Evolutionary conservation across 2,797 vertebrate species (phyloP).

Genomic region (Scolopax rusticola): DNA sequence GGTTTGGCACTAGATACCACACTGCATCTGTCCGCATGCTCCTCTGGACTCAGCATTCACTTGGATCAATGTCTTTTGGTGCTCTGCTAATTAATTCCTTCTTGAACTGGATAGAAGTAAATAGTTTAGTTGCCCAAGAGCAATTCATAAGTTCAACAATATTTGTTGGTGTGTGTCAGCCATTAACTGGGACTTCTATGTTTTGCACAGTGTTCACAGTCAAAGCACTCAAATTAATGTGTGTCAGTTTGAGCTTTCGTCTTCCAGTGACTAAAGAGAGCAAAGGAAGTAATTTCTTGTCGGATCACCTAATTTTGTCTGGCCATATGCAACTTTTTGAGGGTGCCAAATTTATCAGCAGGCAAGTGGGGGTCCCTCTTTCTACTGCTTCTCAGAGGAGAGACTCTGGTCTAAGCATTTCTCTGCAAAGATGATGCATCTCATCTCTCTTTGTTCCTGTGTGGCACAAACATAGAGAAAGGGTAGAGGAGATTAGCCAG

Average conservation of each 20-base stretch:
- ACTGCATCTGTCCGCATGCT: neutral
- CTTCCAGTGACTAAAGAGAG: neutral
- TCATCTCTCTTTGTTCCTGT: neutral
- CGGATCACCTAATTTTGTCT: neutral
- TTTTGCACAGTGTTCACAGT: neutral
- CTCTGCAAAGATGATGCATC: neutral
- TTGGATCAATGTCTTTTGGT: neutral
- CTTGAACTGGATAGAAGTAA: neutral
- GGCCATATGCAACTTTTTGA: neutral
- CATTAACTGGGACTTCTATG: neutral
- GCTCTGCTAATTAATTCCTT: neutral
- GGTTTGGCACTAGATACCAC: neutral
- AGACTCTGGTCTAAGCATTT: neutral
- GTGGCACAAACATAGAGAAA: neutral
- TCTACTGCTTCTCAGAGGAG: neutral
- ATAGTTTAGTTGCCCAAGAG: neutral
- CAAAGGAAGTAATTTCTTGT: neutral
- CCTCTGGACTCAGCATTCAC: fast-evolving
- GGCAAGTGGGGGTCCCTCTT: neutral
- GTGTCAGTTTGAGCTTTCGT: neutral
- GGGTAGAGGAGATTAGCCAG: neutral
- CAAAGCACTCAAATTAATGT: neutral
- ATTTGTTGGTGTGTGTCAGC: neutral
- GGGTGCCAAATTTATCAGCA: neutral
- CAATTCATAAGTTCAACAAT: neutral